Base-by-base conservation (phyloP, 2,888 invertebrate species). In the Chrysina gloriosa region DNA sequence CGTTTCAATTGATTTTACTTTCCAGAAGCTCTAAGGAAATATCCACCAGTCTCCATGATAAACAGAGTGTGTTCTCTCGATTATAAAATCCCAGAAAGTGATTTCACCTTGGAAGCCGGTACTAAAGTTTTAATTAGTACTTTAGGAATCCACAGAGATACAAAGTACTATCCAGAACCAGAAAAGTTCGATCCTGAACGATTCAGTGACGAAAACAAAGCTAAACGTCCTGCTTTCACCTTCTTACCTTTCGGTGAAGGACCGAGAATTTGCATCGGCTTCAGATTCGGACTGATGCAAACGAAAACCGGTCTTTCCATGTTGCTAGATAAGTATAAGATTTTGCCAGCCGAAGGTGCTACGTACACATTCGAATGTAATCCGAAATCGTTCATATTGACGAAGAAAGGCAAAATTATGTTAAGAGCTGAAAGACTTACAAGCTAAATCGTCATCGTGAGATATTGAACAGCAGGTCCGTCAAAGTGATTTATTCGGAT, bases 251-350 rank as follows among this genome's bases (percentile, higher is more conserved):
- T 61, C 27, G 42, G 42, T 3, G 42, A 42, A 3, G 58, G 58
- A 6, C 42, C 58, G 27, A 61, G 42, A 29, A 61, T 31, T 4
- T 61, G 42, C 16, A 58, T 58, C 7, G 58, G 58, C 1, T 42
- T 58, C 34, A 4, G 58, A 16, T 61, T 61, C 16, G 58, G 42
- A 42, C 4, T 45, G 6, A 61, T 61, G 42, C 58, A 61, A 11
- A 42, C 27, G 7, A 61, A 61, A n/a, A 14, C 42, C 9, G 58
- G 58, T 45, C 45, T 45, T 7, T 42, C 39, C 7, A 42, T 61
- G 42, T 27, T 61, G 16, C 29, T 61, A 1, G 29, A 45, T n/a
- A 45, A n/a, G 4, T 61, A 27, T n/a, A 61, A 23, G 42, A 14
- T 61, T 9, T 9, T n/a, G 1, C 42, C 42, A 9, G 5, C 23